Conservation (phyloP, 2,113 vertebrate species). For the Phyllostomus discolor region DNA sequence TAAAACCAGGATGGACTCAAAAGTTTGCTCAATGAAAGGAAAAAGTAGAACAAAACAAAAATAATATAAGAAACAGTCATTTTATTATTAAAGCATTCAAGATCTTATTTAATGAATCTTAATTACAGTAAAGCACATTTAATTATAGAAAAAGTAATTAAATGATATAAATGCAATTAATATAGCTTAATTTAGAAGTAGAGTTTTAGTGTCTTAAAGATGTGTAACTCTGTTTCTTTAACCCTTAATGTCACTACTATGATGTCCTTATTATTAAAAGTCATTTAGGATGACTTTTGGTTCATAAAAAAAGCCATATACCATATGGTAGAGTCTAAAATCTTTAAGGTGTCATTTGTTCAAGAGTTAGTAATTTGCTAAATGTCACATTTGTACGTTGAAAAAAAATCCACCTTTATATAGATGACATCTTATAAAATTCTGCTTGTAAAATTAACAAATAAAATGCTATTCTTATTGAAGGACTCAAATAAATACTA, state of each 20-base stretch:
- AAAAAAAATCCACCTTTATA: slow-evolving; percentile 42
- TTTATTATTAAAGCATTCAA: background rate
- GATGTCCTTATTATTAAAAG: slow-evolving; percentile 9
- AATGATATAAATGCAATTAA: slow-evolving; percentile 23
- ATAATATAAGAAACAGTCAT: background rate
- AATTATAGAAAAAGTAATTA: background rate
- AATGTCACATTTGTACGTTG: background rate
- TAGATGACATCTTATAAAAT: slow-evolving; percentile 4
- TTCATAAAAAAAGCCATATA: slow-evolving; percentile 1
- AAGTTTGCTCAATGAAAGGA: slow-evolving; percentile 9
- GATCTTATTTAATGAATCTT: background rate
- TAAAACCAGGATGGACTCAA: background rate
- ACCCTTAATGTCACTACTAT: background rate
- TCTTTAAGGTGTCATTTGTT: background rate
- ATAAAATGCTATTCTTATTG: slow-evolving; percentile 7
- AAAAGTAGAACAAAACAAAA: background rate
- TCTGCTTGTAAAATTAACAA: slow-evolving; percentile 9
- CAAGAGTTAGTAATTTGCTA: slow-evolving; percentile 3
- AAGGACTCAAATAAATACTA: background rate
- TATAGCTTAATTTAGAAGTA: background rate
- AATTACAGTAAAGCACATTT: background rate
- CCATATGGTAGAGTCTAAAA: background rate
- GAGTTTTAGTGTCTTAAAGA: slow-evolving; percentile 20
- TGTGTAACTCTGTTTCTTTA: slow-evolving; percentile 8
- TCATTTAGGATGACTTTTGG: background rate